Base-by-base conservation (phyloP, 2,888 invertebrate species). In the Coenonympha arcania region DNA sequence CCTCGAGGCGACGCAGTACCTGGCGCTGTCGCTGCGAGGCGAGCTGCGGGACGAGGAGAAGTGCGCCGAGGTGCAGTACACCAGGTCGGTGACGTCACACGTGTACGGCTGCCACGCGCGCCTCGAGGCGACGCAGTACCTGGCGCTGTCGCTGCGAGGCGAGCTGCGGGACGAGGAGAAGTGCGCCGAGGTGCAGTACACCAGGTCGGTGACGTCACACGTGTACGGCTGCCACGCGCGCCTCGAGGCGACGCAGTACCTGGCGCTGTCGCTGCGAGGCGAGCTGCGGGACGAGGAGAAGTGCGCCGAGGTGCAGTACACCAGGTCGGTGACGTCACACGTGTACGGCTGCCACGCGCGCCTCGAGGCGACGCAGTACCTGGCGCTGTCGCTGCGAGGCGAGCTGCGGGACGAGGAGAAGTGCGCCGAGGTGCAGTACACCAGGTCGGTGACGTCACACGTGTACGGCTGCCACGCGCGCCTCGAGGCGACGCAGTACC, bases 11-110 rank as follows among this genome's bases (percentile, higher is more conserved):
- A 90, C 90, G 57, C 95, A 95, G 89, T 91, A 92, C 72, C 91
- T 93, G 70, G 90, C 93, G 0, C 76, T 94, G 34, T 92, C 93
- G 36, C 82, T 88, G 16, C 76, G 76, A 2, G 92, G 92, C 2
- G 91, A 95, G 66, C 78, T 95, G 48, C 80, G 95, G 11, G 90
- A 92, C 64, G 95, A 95, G 73, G 89, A 92, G 54, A 88, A 88
- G 56, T 95, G 95, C 76, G 95, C 94, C 0, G 88, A 90, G 4
- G 83, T 89, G 41, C 87, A 87, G 56, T 80, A 76, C 34, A 56
- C 79, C 37, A 84, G 63, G 63, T 60, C n/a, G n/a, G n/a, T n/a
- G n/a, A n/a, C n/a, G n/a, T n/a, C n/a, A n/a, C n/a, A n/a, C 6
- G 71, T 92, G 34, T 95, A 94, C 78, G 87, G 87, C 41, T 95